Evolutionary conservation across 2,888 invertebrate genomes (phyloP), one percentile per base, ranked within the genome.

Genomic region (Lordiphosa andalusiaca): DNA sequence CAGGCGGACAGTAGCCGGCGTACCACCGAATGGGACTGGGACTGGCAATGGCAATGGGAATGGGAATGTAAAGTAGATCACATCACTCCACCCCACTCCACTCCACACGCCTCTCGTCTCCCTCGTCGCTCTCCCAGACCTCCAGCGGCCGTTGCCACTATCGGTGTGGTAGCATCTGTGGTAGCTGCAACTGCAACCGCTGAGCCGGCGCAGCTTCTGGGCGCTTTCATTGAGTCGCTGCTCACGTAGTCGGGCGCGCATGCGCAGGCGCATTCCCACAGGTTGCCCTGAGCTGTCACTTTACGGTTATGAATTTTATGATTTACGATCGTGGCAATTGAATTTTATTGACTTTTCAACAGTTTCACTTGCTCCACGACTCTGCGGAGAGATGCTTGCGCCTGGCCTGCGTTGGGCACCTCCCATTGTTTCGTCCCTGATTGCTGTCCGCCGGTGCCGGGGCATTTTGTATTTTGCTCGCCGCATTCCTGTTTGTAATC

Each of bases 301-400:
- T 85, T 74, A 80, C 85, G 84, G 81, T 83, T 83, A 85, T 83
- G 81, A 87, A 84, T 83, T 86, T 86, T 87, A 88, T 88, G 88
- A 88, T 88, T 88, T 88, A 88, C 86, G 86, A 77, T 81, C 78
- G 69, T 57, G 61, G 71, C 73, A 75, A 73, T 73, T 82, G 75
- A 70, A 81, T 86, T 87, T 88, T 86, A 87, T 88, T 88, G 83
- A 86, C 82, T 83, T 73, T 73, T 84, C 74, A 83, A 77, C 82
- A 77, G 72, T 77, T 82, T 80, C 71, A 71, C 71, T 69, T 69
- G 66, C 64, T 36, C 13, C 33, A 35, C 21, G 33, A n/a, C 46
- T 36, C 30, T 3, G 30, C 30, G 9, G 30, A 7, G 46, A 10
- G 46, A 39, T 59, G 68, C 55, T 52, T 67, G 63, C 53, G 21